These are phyloP conservation scores for Campylomormyrus numenius DNA, from an alignment of 2,113 vertebrate species.

Conservation along the genomic window DNA sequence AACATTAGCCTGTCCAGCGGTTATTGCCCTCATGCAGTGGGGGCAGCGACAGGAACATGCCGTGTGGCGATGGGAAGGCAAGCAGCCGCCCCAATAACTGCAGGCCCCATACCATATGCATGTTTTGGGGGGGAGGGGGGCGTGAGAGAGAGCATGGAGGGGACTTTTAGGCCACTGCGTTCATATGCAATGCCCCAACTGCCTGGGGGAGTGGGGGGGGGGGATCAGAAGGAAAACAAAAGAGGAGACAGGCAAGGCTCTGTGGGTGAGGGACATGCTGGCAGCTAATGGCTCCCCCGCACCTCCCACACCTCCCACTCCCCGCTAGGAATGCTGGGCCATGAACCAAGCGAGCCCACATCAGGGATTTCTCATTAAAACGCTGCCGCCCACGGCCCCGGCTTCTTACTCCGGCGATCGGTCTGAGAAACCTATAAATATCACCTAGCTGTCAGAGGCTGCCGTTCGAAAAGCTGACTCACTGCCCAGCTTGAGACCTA, in stretches of 20 bases:
- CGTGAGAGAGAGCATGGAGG: constrained; percentile 14
- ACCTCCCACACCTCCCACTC: not conserved
- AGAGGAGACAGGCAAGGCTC: not conserved
- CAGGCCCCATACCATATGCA: constrained; percentile 38
- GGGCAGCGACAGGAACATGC: not conserved
- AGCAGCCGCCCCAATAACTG: constrained; percentile 5
- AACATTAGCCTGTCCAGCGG: constrained; percentile 8
- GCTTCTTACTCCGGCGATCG: not conserved
- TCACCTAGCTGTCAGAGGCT: not conserved
- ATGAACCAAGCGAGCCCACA: not conserved
- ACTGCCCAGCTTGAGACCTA: not conserved
- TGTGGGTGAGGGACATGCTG: not conserved
- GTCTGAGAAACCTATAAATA: constrained; percentile 9
- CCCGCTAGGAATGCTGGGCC: not conserved
- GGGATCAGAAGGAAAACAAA: not conserved
- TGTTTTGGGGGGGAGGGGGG: not conserved
- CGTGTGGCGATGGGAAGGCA: constrained; percentile 18
- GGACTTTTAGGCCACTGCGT: constrained; percentile 10
- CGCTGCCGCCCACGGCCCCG: not conserved
- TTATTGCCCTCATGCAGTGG: constrained; percentile 20
- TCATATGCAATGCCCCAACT: not conserved
- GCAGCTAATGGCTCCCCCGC: not conserved
- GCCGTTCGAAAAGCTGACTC: not conserved
- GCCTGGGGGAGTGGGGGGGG: not conserved
- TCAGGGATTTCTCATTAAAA: not conserved